Evolutionary conservation across 2,888 invertebrate species (phyloP), one percentile per base, ranked within the genome.

Genomic region (Trichogramma dendrolimi): DNA sequence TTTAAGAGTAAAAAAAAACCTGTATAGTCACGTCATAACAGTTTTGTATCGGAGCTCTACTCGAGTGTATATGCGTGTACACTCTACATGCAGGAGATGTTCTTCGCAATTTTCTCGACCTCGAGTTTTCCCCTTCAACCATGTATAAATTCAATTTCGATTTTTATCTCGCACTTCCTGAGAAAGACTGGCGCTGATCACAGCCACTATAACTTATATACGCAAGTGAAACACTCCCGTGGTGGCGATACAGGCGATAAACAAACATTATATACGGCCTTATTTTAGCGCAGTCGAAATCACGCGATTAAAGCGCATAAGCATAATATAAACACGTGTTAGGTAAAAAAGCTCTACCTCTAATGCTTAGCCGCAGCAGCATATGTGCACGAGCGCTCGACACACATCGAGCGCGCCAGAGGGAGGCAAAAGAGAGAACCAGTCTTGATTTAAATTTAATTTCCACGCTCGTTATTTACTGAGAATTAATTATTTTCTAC

Each of bases 291-390:
- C 53, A 7, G 53, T 10, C 42, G 11, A 51, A 53, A 53, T 59
- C 59, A 59, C 59, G 48, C 59, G 53, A 59, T 58, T 47, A 47
- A 53, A 27, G 27, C 48, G n/a, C 42, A 38, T 53, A 52, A 53
- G 53, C 53, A 41, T 48, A 48, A 49, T 49, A 10, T 57, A 48
- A 40, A 56, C 27, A 27, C 27, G 27, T 27, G 27, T 27, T 27
- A 2, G 27, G 27, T 27, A 27, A 27, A 27, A 27, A 27, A 27
- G 27, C 27, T 27, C 27, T 27, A 27, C 27, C 27, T 27, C 27
- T 27, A 27, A 27, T 27, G 27, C 27, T 27, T 27, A 27, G 27
- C 27, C 27, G 27, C 27, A 27, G 27, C 27, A 27, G 27, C 27
- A 27, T 27, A 27, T 27, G 27, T 27, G 27, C 27, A 27, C 27